Conservation (phyloP, 2,888 invertebrate genomes). For the Chrysolina americana region DNA sequence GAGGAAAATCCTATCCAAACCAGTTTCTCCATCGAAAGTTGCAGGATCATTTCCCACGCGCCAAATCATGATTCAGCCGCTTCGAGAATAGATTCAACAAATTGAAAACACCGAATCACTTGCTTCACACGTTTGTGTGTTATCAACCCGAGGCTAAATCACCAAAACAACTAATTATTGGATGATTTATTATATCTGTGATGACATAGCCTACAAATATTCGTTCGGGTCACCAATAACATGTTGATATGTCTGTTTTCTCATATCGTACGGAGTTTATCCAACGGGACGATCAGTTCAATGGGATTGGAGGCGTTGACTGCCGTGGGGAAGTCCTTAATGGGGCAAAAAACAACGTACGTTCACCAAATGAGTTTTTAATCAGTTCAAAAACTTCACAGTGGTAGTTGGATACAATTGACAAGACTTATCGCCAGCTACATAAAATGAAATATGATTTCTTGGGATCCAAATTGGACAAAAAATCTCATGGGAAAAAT, state of each 20-base stretch:
- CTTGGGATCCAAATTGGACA: no score
- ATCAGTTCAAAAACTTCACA: no score
- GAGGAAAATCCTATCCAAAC: no score
- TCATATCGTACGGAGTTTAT: background rate
- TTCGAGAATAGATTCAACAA: background rate
- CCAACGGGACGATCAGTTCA: background rate
- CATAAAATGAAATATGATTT: no score
- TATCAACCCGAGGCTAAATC: background rate
- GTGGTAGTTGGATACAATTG: no score
- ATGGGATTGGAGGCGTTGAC: background rate
- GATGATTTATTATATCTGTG: background rate
- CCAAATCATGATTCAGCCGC: background rate
- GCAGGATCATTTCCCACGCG: no score
- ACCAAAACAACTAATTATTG: slow-evolving; percentile 15
- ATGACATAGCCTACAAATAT: slow-evolving; percentile 18
- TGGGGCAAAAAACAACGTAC: no score
- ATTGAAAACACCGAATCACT: background rate
- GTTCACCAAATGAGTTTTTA: no score
- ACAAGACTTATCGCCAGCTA: no score
- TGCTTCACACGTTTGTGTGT: slow-evolving; percentile 6
- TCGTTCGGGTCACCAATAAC: slow-evolving; percentile 7
- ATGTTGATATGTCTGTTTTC: slow-evolving; percentile 2
- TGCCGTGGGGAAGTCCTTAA: no score
- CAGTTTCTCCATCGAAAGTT: no score
- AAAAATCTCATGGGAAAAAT: no score